phyloP scores from a whole-genome alignment of 2,113 vertebrate species.

The Cygnus atratus region DNA sequence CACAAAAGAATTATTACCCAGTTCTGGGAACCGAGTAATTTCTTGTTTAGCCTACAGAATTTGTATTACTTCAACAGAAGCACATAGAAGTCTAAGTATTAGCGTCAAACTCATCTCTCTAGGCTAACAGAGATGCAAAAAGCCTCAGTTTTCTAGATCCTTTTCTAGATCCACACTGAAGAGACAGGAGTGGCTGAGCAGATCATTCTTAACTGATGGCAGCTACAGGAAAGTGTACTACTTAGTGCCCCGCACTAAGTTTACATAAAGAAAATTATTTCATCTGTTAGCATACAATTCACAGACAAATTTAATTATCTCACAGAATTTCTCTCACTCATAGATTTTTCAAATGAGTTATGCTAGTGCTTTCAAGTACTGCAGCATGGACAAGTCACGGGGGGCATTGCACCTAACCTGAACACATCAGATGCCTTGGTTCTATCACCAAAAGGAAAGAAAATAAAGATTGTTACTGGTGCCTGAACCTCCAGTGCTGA shows the following conservation, averaged over 20 bases:
- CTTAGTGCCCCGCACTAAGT: no score
- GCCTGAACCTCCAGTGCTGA: neutral
- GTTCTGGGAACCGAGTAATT: neutral
- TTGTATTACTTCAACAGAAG: neutral
- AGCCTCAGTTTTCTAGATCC: neutral
- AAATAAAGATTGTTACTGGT: neutral
- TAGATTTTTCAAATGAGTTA: neutral
- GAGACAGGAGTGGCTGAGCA: neutral
- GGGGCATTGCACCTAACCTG: neutral
- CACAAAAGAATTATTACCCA: neutral
- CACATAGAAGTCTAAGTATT: neutral
- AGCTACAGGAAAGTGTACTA: neutral
- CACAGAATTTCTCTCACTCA: neutral
- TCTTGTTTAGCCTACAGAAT: neutral
- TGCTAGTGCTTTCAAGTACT: neutral
- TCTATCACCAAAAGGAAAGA: neutral
- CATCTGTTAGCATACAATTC: neutral
- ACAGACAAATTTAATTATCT: neutral
- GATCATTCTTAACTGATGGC: neutral
- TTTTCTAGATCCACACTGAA: neutral
- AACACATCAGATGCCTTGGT: neutral
- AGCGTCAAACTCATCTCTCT: neutral
- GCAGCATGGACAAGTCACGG: neutral
- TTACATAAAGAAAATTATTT: neutral
- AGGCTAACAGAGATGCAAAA: neutral